Conservation (phyloP, 2,113 vertebrate species). For the Pica pica region DNA sequence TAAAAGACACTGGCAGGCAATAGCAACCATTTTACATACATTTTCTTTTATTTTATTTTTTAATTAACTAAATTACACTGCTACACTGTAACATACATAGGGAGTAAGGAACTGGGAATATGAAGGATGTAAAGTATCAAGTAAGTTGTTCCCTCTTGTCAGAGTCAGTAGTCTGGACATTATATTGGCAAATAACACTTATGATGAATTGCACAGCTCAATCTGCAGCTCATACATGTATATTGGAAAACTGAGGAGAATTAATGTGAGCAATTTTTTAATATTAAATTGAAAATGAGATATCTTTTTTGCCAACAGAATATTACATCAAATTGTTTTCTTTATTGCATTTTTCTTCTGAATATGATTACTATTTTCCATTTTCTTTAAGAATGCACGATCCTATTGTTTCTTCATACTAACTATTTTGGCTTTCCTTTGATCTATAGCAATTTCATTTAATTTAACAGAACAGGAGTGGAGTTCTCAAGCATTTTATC, state of each 20-base stretch:
- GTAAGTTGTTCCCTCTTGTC: conserved; percentile 52
- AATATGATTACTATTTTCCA: conserved; percentile 51
- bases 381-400: conserved; percentile 55
- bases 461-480: conserved; percentile 44
- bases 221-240: conserved; percentile 64
- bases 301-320: conserved; percentile 63
- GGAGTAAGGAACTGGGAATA: neutral
- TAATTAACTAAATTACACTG: neutral
- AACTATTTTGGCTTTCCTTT: conserved; percentile 30
- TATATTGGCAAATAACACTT: conserved; percentile 58
- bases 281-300: conserved; percentile 66
- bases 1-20: neutral
- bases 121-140: conserved; percentile 30
- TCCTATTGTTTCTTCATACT: conserved; percentile 37
- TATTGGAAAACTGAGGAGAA: conserved; percentile 63
- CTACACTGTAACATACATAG: neutral
- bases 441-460: conserved; percentile 54
- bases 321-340: conserved; percentile 61
- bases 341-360: conserved; percentile 61
- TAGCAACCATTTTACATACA: neutral
- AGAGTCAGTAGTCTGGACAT: conserved; percentile 38
- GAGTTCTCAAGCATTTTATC: conserved; percentile 51
- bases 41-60: neutral
- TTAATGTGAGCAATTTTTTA: conserved; percentile 67
- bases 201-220: conserved; percentile 62